Evolutionary conservation across 2,888 invertebrate species (phyloP).

Genomic region (Pandemis heparana): DNA sequence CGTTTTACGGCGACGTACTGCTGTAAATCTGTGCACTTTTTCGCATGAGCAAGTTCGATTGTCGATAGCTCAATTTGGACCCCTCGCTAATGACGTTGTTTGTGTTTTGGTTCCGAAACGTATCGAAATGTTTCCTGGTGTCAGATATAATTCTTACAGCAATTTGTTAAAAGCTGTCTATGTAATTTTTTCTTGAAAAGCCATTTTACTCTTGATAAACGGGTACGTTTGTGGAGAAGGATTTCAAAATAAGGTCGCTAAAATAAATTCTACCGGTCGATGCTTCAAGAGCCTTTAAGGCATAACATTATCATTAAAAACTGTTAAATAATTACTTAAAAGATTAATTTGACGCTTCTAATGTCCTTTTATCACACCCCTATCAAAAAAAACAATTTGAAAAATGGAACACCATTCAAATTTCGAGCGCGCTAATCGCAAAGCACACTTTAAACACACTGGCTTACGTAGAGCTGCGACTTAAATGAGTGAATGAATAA

Average conservation of each 20-base stretch:
- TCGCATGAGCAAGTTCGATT: constrained; percentile 16
- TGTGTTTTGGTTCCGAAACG: constrained; percentile 18
- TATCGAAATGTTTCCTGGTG: constrained; percentile 7
- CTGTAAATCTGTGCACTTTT: constrained; percentile 15
- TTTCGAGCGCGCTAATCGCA: constrained; percentile 33
- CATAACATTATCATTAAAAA: constrained; percentile 12
- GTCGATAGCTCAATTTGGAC: constrained; percentile 33
- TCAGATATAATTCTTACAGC: constrained; percentile 9
- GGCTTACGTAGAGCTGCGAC: constrained; percentile 29
- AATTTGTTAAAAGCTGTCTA: constrained; percentile 23
- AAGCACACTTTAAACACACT: constrained; percentile 25
- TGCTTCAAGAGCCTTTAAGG: background rate
- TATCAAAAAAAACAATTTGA: constrained; percentile 24
- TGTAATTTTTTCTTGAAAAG: background rate
- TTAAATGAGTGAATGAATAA: constrained; percentile 38
- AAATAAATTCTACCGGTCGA: background rate
- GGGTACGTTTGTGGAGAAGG: background rate
- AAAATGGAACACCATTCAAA: constrained; percentile 38
- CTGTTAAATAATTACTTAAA: constrained; percentile 29
- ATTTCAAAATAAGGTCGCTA: background rate
- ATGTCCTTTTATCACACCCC: constrained; percentile 22
- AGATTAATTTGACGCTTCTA: constrained; percentile 37
- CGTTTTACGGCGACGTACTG: constrained; percentile 1
- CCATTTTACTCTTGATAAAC: background rate
- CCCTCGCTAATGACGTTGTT: constrained; percentile 40